Base-by-base conservation (phyloP, 1,140 invertebrate species). In the Pogonognathellus flavescens region DNA sequence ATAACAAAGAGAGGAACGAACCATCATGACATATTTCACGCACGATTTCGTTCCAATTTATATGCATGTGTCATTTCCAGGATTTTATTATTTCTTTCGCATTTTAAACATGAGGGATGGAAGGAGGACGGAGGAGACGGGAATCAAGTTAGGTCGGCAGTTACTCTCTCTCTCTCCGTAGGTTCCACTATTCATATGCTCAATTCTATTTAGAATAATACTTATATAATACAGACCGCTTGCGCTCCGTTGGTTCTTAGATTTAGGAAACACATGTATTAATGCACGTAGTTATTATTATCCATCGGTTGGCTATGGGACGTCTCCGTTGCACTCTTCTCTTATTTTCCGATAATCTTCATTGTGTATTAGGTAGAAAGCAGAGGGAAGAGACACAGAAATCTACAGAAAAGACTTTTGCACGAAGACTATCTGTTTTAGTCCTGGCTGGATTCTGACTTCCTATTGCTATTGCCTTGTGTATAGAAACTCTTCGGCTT, bases 1-100 rank as follows among this genome's bases (percentile, higher is more conserved):
- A 66, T 66, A 66, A 66, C 62, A 66, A 66, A 66, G 62, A 66
- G 62, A 66, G 62, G 62, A 66, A 66, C 62, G 20, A 66, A 66
- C 62, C 18, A 66, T 66, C 62, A 66, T 66, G 62, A 66, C 62
- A 66, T 66, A 66, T 87, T 87, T 87, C 62, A 85, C 85, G 88
- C 88, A 88, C 88, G 88, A 87, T 88, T 88, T 87, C 84, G 57
- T 85, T 85, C 82, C 85, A 88, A 88, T 88, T 87, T 88, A 87
- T 88, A 86, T 88, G 85, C 86, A 86, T 87, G 84, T 88, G 88
- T 88, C 88, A 88, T 81, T 88, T 86, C 25, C 88, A 88, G 88
- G 85, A 83, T 86, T 88, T 88, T 88, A 83, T 86, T 86, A 87
- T 86, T 86, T 87, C 84, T 87, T 86, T 87, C 86, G 84, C 86